Percentiles rank a stretch among this genome's conserved stretches.
phyloP scores from a whole-genome alignment of 2,888 invertebrate species.

The Trachelus iudaicus region DNA sequence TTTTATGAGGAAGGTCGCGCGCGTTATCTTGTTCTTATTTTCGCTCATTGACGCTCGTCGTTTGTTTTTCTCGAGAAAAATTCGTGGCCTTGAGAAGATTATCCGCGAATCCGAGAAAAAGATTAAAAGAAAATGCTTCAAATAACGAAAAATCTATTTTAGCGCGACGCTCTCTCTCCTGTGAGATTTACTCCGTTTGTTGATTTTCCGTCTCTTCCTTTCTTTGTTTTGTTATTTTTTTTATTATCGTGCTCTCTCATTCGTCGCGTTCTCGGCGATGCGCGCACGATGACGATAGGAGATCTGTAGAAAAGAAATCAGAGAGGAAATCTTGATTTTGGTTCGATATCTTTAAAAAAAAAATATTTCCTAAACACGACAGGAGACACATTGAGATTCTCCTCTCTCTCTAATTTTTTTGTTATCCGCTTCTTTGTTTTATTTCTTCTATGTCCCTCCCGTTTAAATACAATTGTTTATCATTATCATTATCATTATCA shows the following conservation, averaged over 20 bases:
- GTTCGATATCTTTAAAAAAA: neutral
- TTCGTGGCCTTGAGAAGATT: neutral
- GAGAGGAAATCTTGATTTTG: neutral
- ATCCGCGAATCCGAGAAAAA: neutral
- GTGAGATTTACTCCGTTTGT: neutral
- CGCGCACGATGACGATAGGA: neutral
- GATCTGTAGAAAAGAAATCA: neutral
- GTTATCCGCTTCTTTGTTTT: neutral
- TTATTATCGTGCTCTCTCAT: neutral
- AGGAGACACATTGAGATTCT: neutral
- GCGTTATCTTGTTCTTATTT: neutral
- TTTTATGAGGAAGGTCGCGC: neutral
- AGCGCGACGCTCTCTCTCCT: neutral
- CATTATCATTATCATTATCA: neutral
- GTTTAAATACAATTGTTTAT: neutral
- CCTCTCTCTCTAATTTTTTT: neutral
- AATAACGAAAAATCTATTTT: neutral
- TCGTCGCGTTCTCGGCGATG: neutral
- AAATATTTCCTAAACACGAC: neutral
- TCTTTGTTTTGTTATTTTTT: neutral
- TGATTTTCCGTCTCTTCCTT: neutral
- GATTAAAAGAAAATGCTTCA: neutral
- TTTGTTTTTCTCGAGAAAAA: neutral
- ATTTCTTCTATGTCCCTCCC: neutral
- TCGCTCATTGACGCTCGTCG: neutral